These are phyloP conservation scores for Tiaroga cobitis DNA, from an alignment of 2,797 vertebrate species.

Conservation along the genomic window DNA sequence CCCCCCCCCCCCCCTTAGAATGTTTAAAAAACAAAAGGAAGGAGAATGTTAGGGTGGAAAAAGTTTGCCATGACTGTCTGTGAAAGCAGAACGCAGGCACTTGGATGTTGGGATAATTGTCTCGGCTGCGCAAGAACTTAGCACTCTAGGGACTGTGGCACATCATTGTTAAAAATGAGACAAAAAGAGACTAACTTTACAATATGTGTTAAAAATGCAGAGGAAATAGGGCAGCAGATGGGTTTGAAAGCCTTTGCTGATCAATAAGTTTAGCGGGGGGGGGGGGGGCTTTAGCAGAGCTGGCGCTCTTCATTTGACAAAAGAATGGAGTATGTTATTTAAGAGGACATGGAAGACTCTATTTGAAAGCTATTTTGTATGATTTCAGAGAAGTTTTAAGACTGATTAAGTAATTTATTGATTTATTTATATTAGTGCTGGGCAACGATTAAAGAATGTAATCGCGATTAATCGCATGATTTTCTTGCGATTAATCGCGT, in stretches of 20 bases:
- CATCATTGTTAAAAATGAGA: slow-evolving; percentile 67
- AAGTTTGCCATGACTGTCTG: slow-evolving; percentile 66
- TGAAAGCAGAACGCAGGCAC: slow-evolving; percentile 61
- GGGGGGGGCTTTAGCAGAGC: slow-evolving; percentile 59
- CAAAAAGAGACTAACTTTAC: slow-evolving; percentile 69
- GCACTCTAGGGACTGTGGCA: slow-evolving; percentile 71
- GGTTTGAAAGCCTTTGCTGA: slow-evolving; percentile 75
- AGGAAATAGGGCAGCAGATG: slow-evolving; percentile 81
- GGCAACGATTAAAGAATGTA: too few species aligned
- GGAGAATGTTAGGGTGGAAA: slow-evolving; percentile 58
- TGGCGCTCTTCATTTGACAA: slow-evolving; percentile 58
- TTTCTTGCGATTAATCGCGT: too few species aligned
- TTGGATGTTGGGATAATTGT: slow-evolving; percentile 69
- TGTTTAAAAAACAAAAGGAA: slow-evolving; percentile 76
- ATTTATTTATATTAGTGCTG: too few species aligned
- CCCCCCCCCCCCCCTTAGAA: slow-evolving; percentile 78
- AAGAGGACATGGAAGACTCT: slow-evolving; percentile 29
- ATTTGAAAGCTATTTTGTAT: slow-evolving; percentile 20
- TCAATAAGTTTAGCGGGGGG: slow-evolving; percentile 76
- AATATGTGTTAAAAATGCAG: slow-evolving; percentile 76
- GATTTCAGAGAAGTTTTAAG: not conserved
- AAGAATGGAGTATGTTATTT: slow-evolving; percentile 50
- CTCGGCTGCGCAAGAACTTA: slow-evolving; percentile 69
- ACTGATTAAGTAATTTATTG: not conserved
- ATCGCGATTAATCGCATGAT: too few species aligned